Evolutionary conservation across 2,888 invertebrate genomes (phyloP).

Genomic region (Chironomus tentans): DNA sequence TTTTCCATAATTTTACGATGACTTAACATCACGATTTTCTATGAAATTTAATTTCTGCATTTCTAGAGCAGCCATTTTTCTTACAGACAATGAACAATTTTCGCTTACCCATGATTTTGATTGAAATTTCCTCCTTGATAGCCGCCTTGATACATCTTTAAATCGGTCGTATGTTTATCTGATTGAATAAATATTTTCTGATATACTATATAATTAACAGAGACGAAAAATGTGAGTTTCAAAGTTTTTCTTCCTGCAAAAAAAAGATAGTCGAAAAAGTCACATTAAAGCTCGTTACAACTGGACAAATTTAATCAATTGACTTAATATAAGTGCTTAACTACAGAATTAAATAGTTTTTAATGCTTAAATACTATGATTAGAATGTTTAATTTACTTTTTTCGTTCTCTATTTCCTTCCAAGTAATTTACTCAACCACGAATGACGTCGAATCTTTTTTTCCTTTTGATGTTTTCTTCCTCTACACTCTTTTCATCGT

Average conservation of each 20-base stretch:
- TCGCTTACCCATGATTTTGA: conserved; percentile 19
- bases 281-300: neutral
- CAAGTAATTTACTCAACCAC: no score
- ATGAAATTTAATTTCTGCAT: no score
- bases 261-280: neutral
- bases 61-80: no score
- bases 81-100: conserved; percentile 6
- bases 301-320: no score
- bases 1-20: neutral
- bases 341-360: neutral
- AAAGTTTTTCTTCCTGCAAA: neutral
- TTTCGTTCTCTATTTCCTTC: neutral
- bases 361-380: neutral
- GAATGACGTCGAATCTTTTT: no score
- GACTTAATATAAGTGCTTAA: neutral
- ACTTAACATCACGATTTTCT: neutral
- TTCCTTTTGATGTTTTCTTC: no score
- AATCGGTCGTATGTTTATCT: conserved; percentile 1
- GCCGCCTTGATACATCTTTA: conserved; percentile 22
- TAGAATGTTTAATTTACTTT: neutral
- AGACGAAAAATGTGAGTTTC: conserved; percentile 6
- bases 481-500: no score
- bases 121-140: conserved; percentile 20
- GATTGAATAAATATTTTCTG: neutral
- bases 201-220: conserved; percentile 7